Evolutionary conservation across 2,888 invertebrate genomes (phyloP).

Genomic region (Harpalus rufipes): DNA sequence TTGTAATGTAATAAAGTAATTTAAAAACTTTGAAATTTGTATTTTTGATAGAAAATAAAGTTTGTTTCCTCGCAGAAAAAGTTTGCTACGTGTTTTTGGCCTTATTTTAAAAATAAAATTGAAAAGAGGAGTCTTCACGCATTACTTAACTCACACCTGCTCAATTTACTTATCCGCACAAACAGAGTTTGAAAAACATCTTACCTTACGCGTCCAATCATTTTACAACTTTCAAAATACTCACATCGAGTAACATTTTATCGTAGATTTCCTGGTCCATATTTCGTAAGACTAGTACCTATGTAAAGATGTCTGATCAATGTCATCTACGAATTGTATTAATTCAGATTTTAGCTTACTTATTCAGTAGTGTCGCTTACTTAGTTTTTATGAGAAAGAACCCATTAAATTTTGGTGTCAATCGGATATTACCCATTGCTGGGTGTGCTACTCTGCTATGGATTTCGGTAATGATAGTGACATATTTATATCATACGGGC

Average conservation of each 20-base stretch:
- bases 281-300: no score
- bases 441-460: no score
- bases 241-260: neutral
- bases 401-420: no score
- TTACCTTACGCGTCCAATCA: neutral
- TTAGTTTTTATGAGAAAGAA: no score
- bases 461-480: no score
- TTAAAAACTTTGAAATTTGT: slow-evolving; percentile 64
- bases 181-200: slow-evolving; percentile 48
- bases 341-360: no score
- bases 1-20: slow-evolving; percentile 63
- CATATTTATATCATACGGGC: no score
- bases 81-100: slow-evolving; percentile 64
- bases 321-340: no score
- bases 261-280: neutral
- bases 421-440: no score
- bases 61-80: slow-evolving; percentile 59
- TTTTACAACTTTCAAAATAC: slow-evolving; percentile 14
- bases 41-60: slow-evolving; percentile 64
- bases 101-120: slow-evolving; percentile 59
- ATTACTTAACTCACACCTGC: slow-evolving; percentile 51
- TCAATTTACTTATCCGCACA: slow-evolving; percentile 50
- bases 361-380: no score
- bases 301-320: no score
- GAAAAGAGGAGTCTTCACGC: slow-evolving; percentile 53